Conservation (phyloP, 1,140 invertebrate genomes). For the Calliopsis andreniformis region DNA sequence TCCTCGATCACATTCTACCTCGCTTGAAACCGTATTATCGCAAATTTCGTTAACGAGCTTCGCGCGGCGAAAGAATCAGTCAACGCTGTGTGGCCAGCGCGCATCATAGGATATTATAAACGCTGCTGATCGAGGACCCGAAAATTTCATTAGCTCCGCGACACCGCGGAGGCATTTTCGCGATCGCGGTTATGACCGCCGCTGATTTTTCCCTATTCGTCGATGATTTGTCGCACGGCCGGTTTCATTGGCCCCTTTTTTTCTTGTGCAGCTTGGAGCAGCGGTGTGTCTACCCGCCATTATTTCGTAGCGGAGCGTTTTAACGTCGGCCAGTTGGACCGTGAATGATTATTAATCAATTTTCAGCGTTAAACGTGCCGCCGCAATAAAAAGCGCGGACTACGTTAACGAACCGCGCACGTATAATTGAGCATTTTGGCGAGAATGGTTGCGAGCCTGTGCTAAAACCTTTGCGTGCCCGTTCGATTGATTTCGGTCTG, state of each 20-base stretch:
- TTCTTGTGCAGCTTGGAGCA: too few species aligned
- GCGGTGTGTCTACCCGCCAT: conserved; percentile 41
- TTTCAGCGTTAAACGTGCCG: conserved; percentile 63
- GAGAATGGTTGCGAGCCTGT: conserved; percentile 58
- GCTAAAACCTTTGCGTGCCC: conserved; percentile 57
- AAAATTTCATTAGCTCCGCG: conserved; percentile 3
- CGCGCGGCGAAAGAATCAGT: conserved; percentile 14
- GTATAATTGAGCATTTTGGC: conserved; percentile 64
- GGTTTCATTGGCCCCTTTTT: conserved; percentile 12
- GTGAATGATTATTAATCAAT: conserved; percentile 73
- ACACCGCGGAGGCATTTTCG: background rate
- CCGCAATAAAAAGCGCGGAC: conserved; percentile 63
- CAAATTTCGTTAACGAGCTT: conserved; percentile 42
- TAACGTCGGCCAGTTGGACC: conserved; percentile 56
- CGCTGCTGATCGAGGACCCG: conserved; percentile 5
- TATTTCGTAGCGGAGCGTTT: conserved; percentile 62
- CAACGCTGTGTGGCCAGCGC: background rate
- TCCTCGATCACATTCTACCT: background rate
- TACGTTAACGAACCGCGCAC: conserved; percentile 63
- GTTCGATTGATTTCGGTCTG: conserved; percentile 58
- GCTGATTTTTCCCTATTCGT: conserved; percentile 39
- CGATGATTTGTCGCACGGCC: conserved; percentile 36
- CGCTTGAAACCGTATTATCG: conserved; percentile 33
- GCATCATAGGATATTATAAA: conserved; percentile 10
- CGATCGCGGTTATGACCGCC: background rate